Evolutionary conservation across 2,888 invertebrate genomes (phyloP).

Genomic region (Fragum fragum): DNA sequence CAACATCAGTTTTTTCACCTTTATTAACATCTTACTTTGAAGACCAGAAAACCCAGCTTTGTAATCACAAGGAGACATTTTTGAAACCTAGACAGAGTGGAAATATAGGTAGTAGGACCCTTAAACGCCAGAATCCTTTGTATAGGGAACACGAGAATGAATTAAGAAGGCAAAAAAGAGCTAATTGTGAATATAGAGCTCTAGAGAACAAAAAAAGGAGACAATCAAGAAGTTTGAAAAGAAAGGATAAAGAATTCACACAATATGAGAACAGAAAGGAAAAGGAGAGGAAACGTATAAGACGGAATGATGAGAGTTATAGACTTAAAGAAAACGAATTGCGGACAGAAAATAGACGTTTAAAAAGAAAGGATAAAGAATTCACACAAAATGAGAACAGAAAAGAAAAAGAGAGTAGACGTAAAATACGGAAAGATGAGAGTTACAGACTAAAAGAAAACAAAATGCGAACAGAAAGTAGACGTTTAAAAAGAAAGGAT

Average conservation of each 20-base stretch:
- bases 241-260: background rate
- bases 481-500: constrained; percentile 15
- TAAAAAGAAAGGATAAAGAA: constrained; percentile 10
- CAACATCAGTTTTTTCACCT: constrained; percentile 12
- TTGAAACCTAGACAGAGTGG: constrained; percentile 3
- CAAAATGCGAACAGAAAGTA: background rate
- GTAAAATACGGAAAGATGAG: background rate
- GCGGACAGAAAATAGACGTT: background rate
- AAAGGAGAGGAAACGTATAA: constrained; percentile 5
- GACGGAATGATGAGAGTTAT: constrained; percentile 5
- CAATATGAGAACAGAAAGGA: background rate
- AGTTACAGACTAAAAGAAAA: constrained; percentile 8
- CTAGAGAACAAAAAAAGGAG: constrained; percentile 18
- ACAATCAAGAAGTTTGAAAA: constrained; percentile 12
- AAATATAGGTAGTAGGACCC: constrained; percentile 7
- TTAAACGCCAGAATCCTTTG: background rate
- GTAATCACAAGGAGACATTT: constrained; percentile 1
- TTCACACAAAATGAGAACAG: background rate
- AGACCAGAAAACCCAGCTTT: background rate
- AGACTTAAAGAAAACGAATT: background rate
- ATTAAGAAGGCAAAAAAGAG: constrained; percentile 3
- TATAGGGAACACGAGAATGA: constrained; percentile 21
- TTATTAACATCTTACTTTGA: constrained; percentile 15
- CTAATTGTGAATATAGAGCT: constrained; percentile 3
- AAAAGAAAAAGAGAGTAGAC: background rate